A percentile compares a stretch with the other conserved stretches of the same genome.
These are phyloP conservation scores for Nyctibius bracteatus DNA, from an alignment of 2,113 vertebrate species.

Conservation along the genomic window DNA sequence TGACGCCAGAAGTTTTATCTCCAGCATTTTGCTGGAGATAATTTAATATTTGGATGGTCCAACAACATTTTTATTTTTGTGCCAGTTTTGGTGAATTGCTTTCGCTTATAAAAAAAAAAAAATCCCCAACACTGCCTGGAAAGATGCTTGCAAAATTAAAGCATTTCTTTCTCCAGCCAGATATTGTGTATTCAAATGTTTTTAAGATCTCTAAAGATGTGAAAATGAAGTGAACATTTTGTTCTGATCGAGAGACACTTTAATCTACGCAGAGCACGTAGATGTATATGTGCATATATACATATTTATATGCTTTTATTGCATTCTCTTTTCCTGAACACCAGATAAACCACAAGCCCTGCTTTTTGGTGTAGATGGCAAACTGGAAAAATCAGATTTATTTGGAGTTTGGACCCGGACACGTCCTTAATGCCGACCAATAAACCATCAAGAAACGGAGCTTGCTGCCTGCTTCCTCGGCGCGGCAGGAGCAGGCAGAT, in stretches of 20 bases:
- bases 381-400: not conserved
- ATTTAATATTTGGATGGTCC: not conserved
- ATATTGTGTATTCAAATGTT: not conserved
- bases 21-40: not conserved
- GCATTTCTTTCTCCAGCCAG: not conserved
- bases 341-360: not conserved
- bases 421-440: not conserved
- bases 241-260: not conserved
- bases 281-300: not conserved
- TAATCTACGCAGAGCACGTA: not conserved
- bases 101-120: not conserved
- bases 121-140: not conserved
- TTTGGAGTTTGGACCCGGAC: not conserved
- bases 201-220: not conserved
- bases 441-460: not conserved
- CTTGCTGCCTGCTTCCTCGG: not conserved
- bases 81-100: not conserved
- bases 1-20: not conserved
- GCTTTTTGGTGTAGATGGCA: not conserved
- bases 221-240: not conserved
- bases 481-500: not conserved
- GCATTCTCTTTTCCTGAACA: not conserved
- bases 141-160: not conserved
- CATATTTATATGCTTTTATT: not conserved
- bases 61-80: not conserved